Evolutionary conservation across 2,113 vertebrate species (phyloP), one percentile per base, ranked within the genome.

Genomic region (Butastur rufipennis): DNA sequence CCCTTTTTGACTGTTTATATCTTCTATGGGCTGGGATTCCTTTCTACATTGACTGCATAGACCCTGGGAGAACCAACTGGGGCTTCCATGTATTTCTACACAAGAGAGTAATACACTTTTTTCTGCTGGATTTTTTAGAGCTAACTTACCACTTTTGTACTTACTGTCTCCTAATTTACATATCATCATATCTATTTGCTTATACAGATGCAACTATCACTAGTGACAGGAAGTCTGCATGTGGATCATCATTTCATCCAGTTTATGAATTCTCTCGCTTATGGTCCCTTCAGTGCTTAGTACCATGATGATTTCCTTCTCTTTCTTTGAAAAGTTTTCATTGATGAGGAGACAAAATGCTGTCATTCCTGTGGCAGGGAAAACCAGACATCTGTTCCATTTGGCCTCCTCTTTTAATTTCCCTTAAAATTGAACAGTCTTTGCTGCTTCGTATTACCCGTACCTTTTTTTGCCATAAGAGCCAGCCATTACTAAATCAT

Each of bases 81-180:
- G 8, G 2, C 7, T 70, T 66, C 34, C 17, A 48, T 0, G 0
- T 29, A 38, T 61, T 71, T 79, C 34, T 79, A 13, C 7, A 6
- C 6, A 66, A 82, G 20, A 68, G 1, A 34, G 9, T 12, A 84
- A 79, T 52, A 13, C 3, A 25, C 2, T 14, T 47, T 81, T 81
- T 81, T 70, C 61, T 42, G 16, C 7, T 21, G 8, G 12, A 40
- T 70, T n/a, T 61, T 81, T 56, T 48, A 52, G 25, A 84, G 4
- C 5, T 66, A 62, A 48, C 4, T 53, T 82, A 58, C 32, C 25
- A 27, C 32, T 8, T 25, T 53, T 34, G 7, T 43, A 53, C n/a
- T 83, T 66, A 40, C 6, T 36, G 40, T 36, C 21, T 75, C 18
- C 8, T 55, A 45, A 25, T 63, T 71, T 83, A 59, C 38, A 42